Evolutionary conservation across 1,140 invertebrate genomes (phyloP).

Genomic region (Acromyrmex echinatior): DNA sequence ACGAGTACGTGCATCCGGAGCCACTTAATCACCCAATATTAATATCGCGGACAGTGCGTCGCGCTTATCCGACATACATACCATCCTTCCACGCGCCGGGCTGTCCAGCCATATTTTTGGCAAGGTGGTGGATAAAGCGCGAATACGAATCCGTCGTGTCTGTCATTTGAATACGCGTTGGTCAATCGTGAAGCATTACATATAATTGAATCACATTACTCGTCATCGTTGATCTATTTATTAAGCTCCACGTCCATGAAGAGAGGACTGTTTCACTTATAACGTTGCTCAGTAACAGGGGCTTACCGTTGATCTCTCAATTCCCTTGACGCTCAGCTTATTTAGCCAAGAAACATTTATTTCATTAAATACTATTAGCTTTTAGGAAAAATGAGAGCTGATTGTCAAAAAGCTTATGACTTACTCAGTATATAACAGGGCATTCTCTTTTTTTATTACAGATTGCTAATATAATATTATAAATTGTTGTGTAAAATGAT

Average conservation of each 20-base stretch:
- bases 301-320: background rate
- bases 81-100: background rate
- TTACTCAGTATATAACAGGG: too few species aligned
- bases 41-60: slow-evolving; percentile 79
- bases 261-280: background rate
- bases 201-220: slow-evolving; percentile 27
- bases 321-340: background rate
- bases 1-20: slow-evolving; percentile 80
- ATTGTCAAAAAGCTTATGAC: too few species aligned
- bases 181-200: background rate
- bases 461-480: too few species aligned
- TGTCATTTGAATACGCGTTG: slow-evolving; percentile 33
- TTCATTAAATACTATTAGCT: background rate
- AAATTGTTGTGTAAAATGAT: too few species aligned
- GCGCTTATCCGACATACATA: slow-evolving; percentile 75
- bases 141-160: slow-evolving; percentile 59
- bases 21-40: slow-evolving; percentile 86
- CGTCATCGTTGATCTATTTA: background rate
- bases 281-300: background rate
- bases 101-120: slow-evolving; percentile 74
- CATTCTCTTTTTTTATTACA: too few species aligned
- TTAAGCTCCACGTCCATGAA: background rate
- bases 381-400: too few species aligned
- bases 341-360: background rate
- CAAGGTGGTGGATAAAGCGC: slow-evolving; percentile 61